These are phyloP conservation scores for Marisa cornuarietis DNA, from an alignment of 1,140 invertebrate species.

Conservation along the genomic window DNA sequence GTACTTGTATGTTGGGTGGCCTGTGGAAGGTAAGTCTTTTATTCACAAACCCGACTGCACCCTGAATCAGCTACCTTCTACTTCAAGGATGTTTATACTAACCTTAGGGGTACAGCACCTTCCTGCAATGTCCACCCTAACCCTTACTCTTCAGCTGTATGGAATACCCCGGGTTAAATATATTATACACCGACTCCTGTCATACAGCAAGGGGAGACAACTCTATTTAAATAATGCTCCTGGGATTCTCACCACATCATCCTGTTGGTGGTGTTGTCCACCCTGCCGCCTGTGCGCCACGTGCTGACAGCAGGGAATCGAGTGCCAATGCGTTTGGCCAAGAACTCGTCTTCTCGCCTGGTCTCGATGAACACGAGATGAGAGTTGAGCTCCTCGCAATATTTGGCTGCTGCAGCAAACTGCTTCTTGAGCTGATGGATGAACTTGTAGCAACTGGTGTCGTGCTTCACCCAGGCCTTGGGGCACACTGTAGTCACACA, in stretches of 20 bases:
- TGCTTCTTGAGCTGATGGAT: constrained; percentile 34
- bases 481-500: constrained; percentile 44
- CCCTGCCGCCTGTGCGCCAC: constrained; percentile 53
- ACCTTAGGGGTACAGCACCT: too few relatives aligned
- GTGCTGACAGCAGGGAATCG: constrained; percentile 35
- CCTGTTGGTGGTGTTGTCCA: constrained; percentile 35
- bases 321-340: constrained; percentile 40
- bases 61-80: too few relatives aligned
- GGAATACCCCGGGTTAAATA: too few relatives aligned
- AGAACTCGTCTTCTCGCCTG: constrained; percentile 46
- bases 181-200: too few relatives aligned
- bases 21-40: too few relatives aligned
- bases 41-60: too few relatives aligned
- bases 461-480: constrained; percentile 44
- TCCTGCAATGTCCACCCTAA: too few relatives aligned
- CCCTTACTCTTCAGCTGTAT: too few relatives aligned
- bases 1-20: too few relatives aligned
- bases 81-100: too few relatives aligned
- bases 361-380: constrained; percentile 49
- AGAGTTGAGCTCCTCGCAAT: constrained; percentile 42
- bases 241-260: constrained; percentile 42
- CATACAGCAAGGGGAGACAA: too few relatives aligned
- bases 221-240: too few relatives aligned
- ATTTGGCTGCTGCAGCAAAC: constrained; percentile 44
- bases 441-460: constrained; percentile 54